phyloP scores from a whole-genome alignment of 2,797 vertebrate genomes.

The Oreochromis mossambicus region DNA sequence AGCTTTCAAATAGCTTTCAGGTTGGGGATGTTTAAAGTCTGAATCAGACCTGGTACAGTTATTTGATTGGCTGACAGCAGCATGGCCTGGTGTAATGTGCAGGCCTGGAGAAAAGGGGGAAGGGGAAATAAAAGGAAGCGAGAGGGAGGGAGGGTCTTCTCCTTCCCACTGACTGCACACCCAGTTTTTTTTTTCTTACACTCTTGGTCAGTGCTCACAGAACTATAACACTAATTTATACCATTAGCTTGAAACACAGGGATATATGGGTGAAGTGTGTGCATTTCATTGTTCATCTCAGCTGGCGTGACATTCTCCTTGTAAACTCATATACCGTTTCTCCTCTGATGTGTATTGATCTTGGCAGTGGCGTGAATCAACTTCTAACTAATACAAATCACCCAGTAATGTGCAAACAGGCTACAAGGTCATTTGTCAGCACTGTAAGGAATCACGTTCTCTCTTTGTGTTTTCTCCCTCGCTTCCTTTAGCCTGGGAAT shows the following conservation, averaged over 20 bases:
- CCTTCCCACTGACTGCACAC: slow-evolving; percentile 10
- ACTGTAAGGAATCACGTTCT: slow-evolving; percentile 2
- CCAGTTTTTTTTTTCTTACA: background rate
- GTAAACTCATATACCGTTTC: background rate
- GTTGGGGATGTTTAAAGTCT: background rate
- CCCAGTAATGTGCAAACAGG: slow-evolving; percentile 38
- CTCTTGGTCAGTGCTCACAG: slow-evolving; percentile 42
- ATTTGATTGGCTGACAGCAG: background rate
- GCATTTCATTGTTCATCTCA: background rate
- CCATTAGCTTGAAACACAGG: background rate
- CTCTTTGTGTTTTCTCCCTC: background rate
- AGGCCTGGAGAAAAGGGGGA: slow-evolving; percentile 24
- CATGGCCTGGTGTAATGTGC: slow-evolving; percentile 26
- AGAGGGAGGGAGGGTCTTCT: slow-evolving; percentile 9
- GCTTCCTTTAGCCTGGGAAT: slow-evolving; percentile 4
- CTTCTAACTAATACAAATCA: slow-evolving; percentile 54
- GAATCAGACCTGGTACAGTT: slow-evolving; percentile 4
- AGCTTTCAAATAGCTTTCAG: background rate
- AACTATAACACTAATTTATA: slow-evolving; percentile 48
- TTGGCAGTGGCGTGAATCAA: slow-evolving; percentile 20
- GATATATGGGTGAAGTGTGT: background rate
- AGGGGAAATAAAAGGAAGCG: slow-evolving; percentile 5
- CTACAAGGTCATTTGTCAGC: slow-evolving; percentile 38
- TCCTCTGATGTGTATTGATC: slow-evolving; percentile 41
- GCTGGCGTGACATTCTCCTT: background rate